phyloP scores from a whole-genome alignment of 2,888 invertebrate species.

The Ametastegia equiseti region DNA sequence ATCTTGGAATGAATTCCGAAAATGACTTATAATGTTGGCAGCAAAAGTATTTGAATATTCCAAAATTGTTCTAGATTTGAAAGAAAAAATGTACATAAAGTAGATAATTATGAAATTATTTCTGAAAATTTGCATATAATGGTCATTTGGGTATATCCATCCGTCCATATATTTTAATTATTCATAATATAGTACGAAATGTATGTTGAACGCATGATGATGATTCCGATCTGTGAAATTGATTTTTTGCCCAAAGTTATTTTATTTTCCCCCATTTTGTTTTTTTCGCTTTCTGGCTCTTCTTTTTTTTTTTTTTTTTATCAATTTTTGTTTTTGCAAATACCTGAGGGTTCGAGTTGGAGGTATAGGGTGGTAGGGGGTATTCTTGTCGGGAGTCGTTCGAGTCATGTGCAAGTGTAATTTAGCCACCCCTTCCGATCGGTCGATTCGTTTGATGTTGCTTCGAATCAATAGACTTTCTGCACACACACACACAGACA shows the following conservation, averaged over 20 bases:
- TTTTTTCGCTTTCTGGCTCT: background rate
- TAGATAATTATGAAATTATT: background rate
- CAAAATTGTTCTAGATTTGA: no score
- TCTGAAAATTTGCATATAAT: background rate
- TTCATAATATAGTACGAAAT: background rate
- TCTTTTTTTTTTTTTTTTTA: background rate
- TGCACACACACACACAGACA: slow-evolving; percentile 24
- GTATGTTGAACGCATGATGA: no score
- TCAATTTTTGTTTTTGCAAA: background rate
- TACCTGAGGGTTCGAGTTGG: background rate
- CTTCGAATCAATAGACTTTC: slow-evolving; percentile 44
- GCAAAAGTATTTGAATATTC: no score
- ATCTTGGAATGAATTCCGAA: no score
- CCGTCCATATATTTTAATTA: background rate
- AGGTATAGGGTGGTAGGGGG: no score
- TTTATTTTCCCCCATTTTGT: background rate
- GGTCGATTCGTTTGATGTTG: slow-evolving; percentile 46
- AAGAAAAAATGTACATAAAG: background rate
- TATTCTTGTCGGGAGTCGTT: slow-evolving; percentile 28
- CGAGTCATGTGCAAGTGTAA: slow-evolving; percentile 46
- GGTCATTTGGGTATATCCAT: background rate
- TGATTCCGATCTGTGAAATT: background rate
- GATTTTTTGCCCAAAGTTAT: background rate
- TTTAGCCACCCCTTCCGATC: slow-evolving; percentile 38
- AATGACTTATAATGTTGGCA: no score